Evolutionary conservation across 2,888 invertebrate genomes (phyloP).

Genomic region (Sinohyriopsis cumingii): DNA sequence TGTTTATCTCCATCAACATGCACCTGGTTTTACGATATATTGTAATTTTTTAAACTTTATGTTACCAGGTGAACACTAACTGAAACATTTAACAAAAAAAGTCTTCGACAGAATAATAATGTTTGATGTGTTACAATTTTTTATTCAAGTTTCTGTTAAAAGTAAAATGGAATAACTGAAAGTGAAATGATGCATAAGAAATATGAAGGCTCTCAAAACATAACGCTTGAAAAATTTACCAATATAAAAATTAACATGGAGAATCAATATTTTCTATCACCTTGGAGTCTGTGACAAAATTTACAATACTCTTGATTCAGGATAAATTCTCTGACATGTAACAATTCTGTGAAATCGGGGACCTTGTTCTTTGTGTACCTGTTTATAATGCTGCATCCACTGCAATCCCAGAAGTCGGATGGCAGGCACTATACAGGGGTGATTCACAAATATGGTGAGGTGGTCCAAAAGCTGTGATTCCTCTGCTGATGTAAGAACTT

Average conservation of each 20-base stretch:
- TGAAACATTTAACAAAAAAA: too few species aligned
- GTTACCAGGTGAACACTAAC: too few species aligned
- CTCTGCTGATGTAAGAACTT: constrained; percentile 50
- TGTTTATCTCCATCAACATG: too few species aligned
- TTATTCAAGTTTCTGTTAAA: too few species aligned
- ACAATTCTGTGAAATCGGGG: background rate
- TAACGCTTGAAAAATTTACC: constrained; percentile 5
- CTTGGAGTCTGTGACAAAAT: background rate
- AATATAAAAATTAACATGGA: background rate
- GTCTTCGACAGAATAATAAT: too few species aligned
- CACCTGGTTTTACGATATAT: too few species aligned
- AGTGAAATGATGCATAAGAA: too few species aligned
- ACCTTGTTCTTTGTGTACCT: constrained; percentile 13
- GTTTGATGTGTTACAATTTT: too few species aligned
- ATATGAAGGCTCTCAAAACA: background rate
- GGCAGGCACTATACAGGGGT: constrained; percentile 47
- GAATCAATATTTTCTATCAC: background rate
- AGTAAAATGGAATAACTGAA: too few species aligned
- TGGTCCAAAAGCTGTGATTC: constrained; percentile 43
- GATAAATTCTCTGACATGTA: background rate
- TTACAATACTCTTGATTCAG: background rate
- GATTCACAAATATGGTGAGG: constrained; percentile 43
- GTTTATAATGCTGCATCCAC: constrained; percentile 47
- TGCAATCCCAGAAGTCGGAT: constrained; percentile 49
- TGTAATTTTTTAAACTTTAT: too few species aligned